These are phyloP conservation scores for Bemisia tabaci DNA, from an alignment of 1,140 invertebrate species.

Conservation along the genomic window DNA sequence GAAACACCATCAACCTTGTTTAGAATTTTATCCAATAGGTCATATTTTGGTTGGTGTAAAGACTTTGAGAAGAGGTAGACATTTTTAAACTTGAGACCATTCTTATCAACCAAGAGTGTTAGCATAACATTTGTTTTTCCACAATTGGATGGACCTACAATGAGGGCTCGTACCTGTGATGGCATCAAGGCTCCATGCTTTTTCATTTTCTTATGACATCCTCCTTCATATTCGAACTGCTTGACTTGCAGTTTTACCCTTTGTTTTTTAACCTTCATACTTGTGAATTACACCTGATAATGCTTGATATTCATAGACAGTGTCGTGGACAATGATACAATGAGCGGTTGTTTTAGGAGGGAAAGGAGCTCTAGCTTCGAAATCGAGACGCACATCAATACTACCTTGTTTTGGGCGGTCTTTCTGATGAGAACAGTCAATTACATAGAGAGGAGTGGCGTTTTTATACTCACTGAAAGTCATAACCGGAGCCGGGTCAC, in stretches of 20 bases:
- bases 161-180: slow-evolving; percentile 21
- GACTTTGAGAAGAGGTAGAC: slow-evolving; percentile 31
- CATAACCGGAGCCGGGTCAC: slow-evolving; percentile 11
- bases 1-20: slow-evolving; percentile 20
- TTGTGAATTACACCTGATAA: slow-evolving; percentile 17
- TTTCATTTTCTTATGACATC: no score
- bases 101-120: slow-evolving; percentile 22
- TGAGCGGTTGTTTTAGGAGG: slow-evolving; percentile 23
- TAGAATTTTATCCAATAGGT: slow-evolving; percentile 23
- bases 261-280: no score
- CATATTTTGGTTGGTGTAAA: slow-evolving; percentile 29
- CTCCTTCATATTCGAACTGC: no score
- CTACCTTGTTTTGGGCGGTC: slow-evolving; percentile 23
- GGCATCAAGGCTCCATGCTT: slow-evolving; percentile 20
- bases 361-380: slow-evolving; percentile 20
- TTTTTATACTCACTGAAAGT: slow-evolving; percentile 17
- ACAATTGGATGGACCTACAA: slow-evolving; percentile 26
- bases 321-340: slow-evolving; percentile 27
- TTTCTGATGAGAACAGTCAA: slow-evolving; percentile 27
- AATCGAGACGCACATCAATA: slow-evolving; percentile 25
- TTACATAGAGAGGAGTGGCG: slow-evolving; percentile 19
- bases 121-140: slow-evolving; percentile 31
- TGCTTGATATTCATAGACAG: slow-evolving; percentile 22
- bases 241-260: no score
- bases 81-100: slow-evolving; percentile 29